phyloP scores from a whole-genome alignment of 2,113 vertebrate genomes.

The Periophthalmus modestus region DNA sequence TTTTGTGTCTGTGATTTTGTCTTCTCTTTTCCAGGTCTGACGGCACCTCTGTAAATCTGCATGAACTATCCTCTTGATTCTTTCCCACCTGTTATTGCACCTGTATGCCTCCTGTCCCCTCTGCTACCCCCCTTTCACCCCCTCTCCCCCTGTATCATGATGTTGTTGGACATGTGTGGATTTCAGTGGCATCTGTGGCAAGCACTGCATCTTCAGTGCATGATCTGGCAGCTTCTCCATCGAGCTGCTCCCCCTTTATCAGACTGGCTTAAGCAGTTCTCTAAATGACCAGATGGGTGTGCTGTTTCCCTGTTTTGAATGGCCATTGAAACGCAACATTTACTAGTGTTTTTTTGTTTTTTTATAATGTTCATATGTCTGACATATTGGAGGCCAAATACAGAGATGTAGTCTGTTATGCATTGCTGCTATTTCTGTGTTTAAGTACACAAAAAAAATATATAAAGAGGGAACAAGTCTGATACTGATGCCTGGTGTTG shows the following conservation, averaged over 20 bases:
- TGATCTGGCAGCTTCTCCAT: constrained; percentile 46
- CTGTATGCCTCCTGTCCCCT: constrained; percentile 1
- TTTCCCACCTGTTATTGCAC: constrained; percentile 39
- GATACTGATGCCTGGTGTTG: neutral
- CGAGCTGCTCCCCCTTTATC: constrained; percentile 21
- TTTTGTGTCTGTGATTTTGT: constrained; percentile 32
- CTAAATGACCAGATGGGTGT: constrained; percentile 42
- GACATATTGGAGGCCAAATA: too few relatives aligned
- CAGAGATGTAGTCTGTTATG: too few relatives aligned
- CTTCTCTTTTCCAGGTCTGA: constrained; percentile 53
- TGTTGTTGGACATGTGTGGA: constrained; percentile 34
- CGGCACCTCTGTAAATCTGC: constrained; percentile 62
- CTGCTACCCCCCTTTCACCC: constrained; percentile 26
- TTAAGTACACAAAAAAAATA: neutral
- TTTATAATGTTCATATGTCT: too few relatives aligned
- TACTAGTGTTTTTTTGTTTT: too few relatives aligned
- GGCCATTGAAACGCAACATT: neutral
- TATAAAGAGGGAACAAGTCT: neutral
- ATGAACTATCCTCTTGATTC: constrained; percentile 54
- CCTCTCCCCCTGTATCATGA: constrained; percentile 25
- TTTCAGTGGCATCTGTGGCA: constrained; percentile 41
- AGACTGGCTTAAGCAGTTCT: constrained; percentile 23
- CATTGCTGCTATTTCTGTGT: too few relatives aligned
- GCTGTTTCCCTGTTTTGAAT: constrained; percentile 38
- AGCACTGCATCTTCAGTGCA: constrained; percentile 40